Conservation (phyloP, 53 echinoderm and acorn worm genomes). For the Temnopleurus reevesii region DNA sequence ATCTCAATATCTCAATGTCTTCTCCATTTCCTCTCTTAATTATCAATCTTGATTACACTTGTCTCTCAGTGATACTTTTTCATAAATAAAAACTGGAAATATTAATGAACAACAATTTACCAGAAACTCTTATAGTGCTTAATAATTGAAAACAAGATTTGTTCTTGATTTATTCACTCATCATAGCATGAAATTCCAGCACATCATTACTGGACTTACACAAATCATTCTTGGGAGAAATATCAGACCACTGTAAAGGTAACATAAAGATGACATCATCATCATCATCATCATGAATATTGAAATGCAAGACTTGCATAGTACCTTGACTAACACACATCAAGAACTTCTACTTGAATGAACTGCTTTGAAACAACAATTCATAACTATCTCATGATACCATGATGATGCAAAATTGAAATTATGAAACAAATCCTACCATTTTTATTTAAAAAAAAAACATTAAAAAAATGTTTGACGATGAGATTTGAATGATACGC, state of each 20-base stretch:
- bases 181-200: conserved; percentile 11
- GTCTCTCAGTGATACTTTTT: background rate
- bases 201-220: conserved; percentile 2
- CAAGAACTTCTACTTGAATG: background rate
- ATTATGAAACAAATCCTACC: background rate
- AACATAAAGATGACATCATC: background rate
- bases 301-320: conserved; percentile 15
- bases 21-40: background rate
- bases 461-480: no score
- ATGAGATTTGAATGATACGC: background rate
- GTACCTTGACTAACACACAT: background rate
- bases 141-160: conserved; percentile 35
- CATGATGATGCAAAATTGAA: background rate
- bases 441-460: background rate
- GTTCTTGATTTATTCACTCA: conserved; percentile 23
- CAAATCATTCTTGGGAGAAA: background rate
- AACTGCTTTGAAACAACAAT: background rate
- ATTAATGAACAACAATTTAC: no score
- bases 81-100: no score
- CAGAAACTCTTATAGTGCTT: background rate
- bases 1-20: background rate
- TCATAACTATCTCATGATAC: background rate
- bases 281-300: background rate
- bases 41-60: background rate
- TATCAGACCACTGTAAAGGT: conserved; percentile 5